Evolutionary conservation across 2,888 invertebrate species (phyloP), one percentile per base, ranked within the genome.

Genomic region (Agriopis leucophaearia): DNA sequence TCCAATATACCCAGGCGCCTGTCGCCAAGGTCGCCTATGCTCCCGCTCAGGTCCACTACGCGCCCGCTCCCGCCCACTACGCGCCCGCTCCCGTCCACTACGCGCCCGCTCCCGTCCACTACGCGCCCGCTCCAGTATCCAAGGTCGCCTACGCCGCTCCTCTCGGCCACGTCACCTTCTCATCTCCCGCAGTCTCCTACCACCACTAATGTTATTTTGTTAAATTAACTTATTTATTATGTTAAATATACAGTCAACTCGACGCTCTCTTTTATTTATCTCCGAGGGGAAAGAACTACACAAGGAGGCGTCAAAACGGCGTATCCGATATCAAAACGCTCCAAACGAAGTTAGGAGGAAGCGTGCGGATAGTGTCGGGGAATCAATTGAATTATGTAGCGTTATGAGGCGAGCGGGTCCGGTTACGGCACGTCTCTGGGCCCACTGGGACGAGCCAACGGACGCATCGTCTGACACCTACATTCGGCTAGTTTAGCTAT

Each of bases 271-370:
- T 86, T 88, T 85, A 86, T 88, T 90, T 84, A 80, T 75, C 66
- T 58, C 74, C 70, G 70, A 75, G 73, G 78, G 83, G 83, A 83
- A 88, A 88, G 86, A 88, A 91, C 86, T 85, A 88, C 83, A 78
- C 83, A 85, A 90, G 89, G 85, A 91, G 89, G 88, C 88, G 90
- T 90, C 86, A 88, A 89, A 91, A 81, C 88, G 87, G 80, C 83
- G 92, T 89, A 94, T 94, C 93, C 88, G 91, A 94, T 94, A 94
- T 93, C 93, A 92, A 92, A 93, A 92, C 91, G 93, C 81, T 89
- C 78, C 79, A 91, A 92, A 94, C 89, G 91, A 93, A 92, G 93
- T 94, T 94, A 93, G 80, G 78, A 85, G 83, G 86, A 88, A 91
- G 90, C 91, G 91, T 92, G 92, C 88, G 91, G 91, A 90, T 90